Conservation (phyloP, 1,140 invertebrate species). For the Spodoptera frugiperda region DNA sequence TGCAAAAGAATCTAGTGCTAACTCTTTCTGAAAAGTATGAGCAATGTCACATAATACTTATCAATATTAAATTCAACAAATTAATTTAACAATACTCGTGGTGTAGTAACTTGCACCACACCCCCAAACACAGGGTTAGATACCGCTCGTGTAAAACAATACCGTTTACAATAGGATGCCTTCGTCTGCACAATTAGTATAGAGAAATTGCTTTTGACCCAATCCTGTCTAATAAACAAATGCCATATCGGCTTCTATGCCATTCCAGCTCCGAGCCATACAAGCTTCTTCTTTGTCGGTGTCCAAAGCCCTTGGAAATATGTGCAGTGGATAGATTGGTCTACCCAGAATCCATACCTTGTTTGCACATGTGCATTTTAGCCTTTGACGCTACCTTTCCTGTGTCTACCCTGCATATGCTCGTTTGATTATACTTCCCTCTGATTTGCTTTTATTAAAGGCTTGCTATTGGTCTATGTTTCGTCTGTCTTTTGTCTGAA, state of each 20-base stretch:
- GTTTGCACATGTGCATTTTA: not conserved
- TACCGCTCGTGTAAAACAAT: conserved; percentile 75
- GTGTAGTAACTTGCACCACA: conserved; percentile 47
- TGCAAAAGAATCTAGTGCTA: too few relatives aligned
- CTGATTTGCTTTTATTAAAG: not conserved
- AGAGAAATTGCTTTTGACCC: conserved; percentile 76
- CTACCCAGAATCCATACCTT: not conserved
- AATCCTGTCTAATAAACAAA: conserved; percentile 42
- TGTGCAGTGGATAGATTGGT: not conserved
- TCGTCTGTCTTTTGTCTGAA: too few relatives aligned
- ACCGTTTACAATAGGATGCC: conserved; percentile 71
- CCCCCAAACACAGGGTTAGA: conserved; percentile 57
- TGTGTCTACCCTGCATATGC: not conserved
- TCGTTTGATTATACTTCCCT: not conserved
- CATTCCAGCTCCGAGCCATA: conserved; percentile 4
- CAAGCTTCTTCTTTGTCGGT: conserved; percentile 18
- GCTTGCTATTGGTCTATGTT: too few relatives aligned
- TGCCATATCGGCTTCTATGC: conserved; percentile 18
- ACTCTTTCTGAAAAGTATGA: too few relatives aligned
- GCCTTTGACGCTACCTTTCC: conserved; percentile 10
- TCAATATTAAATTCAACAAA: not conserved
- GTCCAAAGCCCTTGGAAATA: conserved; percentile 9
- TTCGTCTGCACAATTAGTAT: conserved; percentile 78
- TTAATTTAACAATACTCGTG: too few relatives aligned
- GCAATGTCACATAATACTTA: too few relatives aligned